A percentile compares a stretch with the other conserved stretches of the same genome.
Evolutionary conservation across 1,140 invertebrate genomes (phyloP).

Genomic region (Ruditapes philippinarum): DNA sequence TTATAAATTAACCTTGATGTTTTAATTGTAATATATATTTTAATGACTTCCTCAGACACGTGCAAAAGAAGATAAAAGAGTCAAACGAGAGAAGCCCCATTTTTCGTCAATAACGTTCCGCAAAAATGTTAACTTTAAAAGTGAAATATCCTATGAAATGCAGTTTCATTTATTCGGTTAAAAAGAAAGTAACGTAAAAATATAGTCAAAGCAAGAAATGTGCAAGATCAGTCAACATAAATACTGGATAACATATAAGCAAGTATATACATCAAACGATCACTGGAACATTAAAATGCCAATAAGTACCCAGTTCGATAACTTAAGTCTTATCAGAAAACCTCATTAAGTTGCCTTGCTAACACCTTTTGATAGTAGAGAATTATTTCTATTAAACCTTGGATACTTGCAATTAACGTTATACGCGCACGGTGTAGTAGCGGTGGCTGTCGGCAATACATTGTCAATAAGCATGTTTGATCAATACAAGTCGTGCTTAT

Average conservation of each 20-base stretch:
- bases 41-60: no score
- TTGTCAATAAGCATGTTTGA: not conserved
- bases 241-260: not conserved
- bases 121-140: no score
- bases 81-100: no score
- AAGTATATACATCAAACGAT: conserved; percentile 1
- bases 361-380: conserved; percentile 25
- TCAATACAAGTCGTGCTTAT: not conserved
- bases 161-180: no score
- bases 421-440: not conserved
- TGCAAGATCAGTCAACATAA: no score
- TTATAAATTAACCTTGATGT: no score
- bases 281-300: not conserved
- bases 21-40: no score
- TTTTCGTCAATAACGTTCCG: no score
- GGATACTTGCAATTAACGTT: conserved; percentile 20
- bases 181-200: no score
- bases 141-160: no score
- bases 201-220: no score
- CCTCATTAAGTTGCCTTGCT: conserved; percentile 31
- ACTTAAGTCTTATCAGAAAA: conserved; percentile 30
- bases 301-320: conserved; percentile 43
- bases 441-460: not conserved
- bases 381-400: not conserved
- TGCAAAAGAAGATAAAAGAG: no score